Conservation (phyloP, 2,113 vertebrate genomes). For the Brachyhypopomus occidentalis region DNA sequence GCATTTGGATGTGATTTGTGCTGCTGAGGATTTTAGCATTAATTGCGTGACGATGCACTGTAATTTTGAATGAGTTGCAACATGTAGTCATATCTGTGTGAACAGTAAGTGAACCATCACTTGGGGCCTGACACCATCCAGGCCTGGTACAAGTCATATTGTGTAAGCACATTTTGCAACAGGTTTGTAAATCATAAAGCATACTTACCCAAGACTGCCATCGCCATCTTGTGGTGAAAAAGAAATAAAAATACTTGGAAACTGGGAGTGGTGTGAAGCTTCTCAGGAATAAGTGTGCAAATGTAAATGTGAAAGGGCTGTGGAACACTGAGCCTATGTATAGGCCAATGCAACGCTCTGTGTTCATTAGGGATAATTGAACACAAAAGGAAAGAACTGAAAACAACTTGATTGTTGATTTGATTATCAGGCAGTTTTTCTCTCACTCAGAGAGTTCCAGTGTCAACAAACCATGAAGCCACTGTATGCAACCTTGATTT, state of each 20-base stretch:
- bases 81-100: constrained; percentile 64
- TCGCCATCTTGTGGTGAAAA: constrained; percentile 47
- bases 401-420: neutral
- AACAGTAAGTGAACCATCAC: constrained; percentile 64
- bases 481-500: no score
- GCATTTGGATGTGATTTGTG: constrained; percentile 67
- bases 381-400: neutral
- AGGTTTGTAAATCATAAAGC: constrained; percentile 4
- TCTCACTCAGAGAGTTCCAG: no score
- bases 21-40: constrained; percentile 63
- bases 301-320: neutral
- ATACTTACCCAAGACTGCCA: constrained; percentile 40
- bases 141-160: constrained; percentile 48
- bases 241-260: neutral
- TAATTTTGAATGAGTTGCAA: constrained; percentile 68
- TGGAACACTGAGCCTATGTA: neutral
- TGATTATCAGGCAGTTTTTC: neutral
- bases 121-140: constrained; percentile 49
- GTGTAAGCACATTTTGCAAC: constrained; percentile 20
- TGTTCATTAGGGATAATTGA: neutral
- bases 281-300: neutral
- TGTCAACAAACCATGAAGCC: neutral
- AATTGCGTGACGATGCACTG: constrained; percentile 60
- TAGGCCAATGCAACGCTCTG: neutral
- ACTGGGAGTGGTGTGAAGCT: neutral